A percentile compares a stretch with the other conserved stretches of the same genome.
These are phyloP conservation scores for Nansenia antarctica DNA, from an alignment of 2,113 vertebrate species.

Conservation along the genomic window DNA sequence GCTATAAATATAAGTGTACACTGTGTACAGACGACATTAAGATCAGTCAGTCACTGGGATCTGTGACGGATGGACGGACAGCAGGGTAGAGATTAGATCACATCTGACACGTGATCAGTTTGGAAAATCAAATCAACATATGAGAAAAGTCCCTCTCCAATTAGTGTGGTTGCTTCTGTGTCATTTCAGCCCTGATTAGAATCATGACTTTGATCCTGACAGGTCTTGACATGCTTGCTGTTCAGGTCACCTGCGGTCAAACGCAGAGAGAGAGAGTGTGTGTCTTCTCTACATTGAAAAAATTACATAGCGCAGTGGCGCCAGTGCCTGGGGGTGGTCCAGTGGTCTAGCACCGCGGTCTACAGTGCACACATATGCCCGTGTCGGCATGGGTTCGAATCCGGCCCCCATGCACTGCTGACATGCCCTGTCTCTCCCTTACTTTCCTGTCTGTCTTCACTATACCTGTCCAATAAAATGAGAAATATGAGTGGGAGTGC, in stretches of 20 bases:
- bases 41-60: slow-evolving; percentile 18
- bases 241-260: slow-evolving; percentile 17
- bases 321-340: too few relatives aligned
- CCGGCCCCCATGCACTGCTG: too few relatives aligned
- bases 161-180: neutral
- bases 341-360: too few relatives aligned
- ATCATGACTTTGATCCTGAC: slow-evolving; percentile 15
- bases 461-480: too few relatives aligned
- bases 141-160: slow-evolving; percentile 1
- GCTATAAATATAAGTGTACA: slow-evolving; percentile 33
- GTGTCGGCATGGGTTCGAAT: too few relatives aligned
- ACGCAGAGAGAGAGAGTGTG: slow-evolving; percentile 10
- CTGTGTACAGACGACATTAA: slow-evolving; percentile 24
- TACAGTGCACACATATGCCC: too few relatives aligned
- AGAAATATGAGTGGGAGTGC: too few relatives aligned
- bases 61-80: slow-evolving; percentile 19
- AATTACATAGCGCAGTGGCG: neutral
- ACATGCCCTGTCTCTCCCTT: too few relatives aligned
- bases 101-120: slow-evolving; percentile 10
- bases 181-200: neutral
- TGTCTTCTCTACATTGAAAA: slow-evolving; percentile 1
- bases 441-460: too few relatives aligned
- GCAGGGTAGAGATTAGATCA: slow-evolving; percentile 21
- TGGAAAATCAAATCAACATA: slow-evolving; percentile 7
- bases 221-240: slow-evolving; percentile 20